phyloP scores from a whole-genome alignment of 2,888 invertebrate genomes.

The Hylaea fasciaria region DNA sequence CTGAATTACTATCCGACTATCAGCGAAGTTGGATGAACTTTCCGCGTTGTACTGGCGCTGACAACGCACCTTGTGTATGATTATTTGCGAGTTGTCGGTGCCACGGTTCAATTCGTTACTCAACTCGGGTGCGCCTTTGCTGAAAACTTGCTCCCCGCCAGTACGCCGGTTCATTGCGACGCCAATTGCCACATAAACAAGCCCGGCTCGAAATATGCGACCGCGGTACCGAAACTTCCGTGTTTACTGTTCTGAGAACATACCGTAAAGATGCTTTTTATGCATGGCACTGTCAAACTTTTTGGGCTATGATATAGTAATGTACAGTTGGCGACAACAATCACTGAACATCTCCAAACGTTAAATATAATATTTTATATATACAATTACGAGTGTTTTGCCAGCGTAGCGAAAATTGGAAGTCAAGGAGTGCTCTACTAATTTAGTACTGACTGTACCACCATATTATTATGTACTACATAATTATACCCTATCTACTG shows the following conservation, averaged over 20 bases:
- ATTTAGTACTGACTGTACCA: too few species aligned
- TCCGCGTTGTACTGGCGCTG: conserved; percentile 58
- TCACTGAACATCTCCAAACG: too few species aligned
- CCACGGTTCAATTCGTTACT: conserved; percentile 75
- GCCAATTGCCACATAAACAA: conserved; percentile 81
- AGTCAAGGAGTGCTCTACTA: too few species aligned
- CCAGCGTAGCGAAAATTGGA: too few species aligned
- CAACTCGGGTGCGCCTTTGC: conserved; percentile 69
- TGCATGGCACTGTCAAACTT: conserved; percentile 1
- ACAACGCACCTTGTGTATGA: conserved; percentile 73
- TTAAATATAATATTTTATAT: too few species aligned
- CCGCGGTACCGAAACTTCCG: conserved; percentile 69
- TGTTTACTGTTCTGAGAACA: conserved; percentile 67
- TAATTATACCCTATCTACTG: too few species aligned
- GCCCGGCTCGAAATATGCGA: conserved; percentile 64
- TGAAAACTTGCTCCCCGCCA: conserved; percentile 64
- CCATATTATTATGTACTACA: too few species aligned
- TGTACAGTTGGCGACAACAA: too few species aligned
- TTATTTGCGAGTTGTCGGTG: conserved; percentile 72
- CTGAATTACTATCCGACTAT: conserved; percentile 70
- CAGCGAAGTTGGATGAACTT: conserved; percentile 65
- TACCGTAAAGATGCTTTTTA: conserved; percentile 55
- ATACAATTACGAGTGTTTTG: too few species aligned
- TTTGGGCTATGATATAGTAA: background rate
- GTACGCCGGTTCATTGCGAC: conserved; percentile 71